Base-by-base conservation (phyloP, 37 sponge, comb jelly and placozoan genomes). In the Ephydatia muelleri region DNA sequence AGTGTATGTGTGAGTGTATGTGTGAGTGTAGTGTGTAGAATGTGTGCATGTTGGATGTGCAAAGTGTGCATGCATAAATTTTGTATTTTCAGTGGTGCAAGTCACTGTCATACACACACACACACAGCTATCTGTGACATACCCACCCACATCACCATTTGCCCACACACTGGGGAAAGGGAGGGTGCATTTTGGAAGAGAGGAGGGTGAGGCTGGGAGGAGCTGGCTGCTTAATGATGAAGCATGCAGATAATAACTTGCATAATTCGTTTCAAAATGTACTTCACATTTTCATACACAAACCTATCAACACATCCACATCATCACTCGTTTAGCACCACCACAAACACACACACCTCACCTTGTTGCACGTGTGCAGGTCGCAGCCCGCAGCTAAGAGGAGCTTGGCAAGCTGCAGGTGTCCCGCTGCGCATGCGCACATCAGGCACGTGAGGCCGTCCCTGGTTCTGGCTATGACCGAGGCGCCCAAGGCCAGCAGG, bases 381-480 rank as follows among this genome's bases (percentile, higher is more conserved):
- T 93, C 89, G 68, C 74, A 85, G 16, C 87, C 89, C 9, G 84
- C 80, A 31, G 89, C 83, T 40, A 86, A 72, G 28, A 93, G 80
- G 19, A 89, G 37, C 28, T 57, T 65, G 11, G 87, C 84, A 43
- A 86, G 49, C 64, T 85, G 78, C 5, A 74, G 36, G 33, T 93
- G 89, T 11, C 93, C 93, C 28, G 47, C 70, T 38, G 86, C 72
- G 48, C 80, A 83, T 0, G 93, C 89, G 71, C 82, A 80, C 93
- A 93, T 93, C 73, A 89, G 80, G 49, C 78, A 84, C 22, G 93
- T 89, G 83, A 81, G 76, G n/a, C 93, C 87, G 33, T 93, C 93
- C 76, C 82, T 88, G 64, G 80, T 81, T 49, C 76, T 49, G n/a
- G 81, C 80, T 28, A 39, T 72, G 22, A 86, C 39, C 5, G 32